Conservation (phyloP, 2,888 invertebrate species). For the Cephus nigrinus region DNA sequence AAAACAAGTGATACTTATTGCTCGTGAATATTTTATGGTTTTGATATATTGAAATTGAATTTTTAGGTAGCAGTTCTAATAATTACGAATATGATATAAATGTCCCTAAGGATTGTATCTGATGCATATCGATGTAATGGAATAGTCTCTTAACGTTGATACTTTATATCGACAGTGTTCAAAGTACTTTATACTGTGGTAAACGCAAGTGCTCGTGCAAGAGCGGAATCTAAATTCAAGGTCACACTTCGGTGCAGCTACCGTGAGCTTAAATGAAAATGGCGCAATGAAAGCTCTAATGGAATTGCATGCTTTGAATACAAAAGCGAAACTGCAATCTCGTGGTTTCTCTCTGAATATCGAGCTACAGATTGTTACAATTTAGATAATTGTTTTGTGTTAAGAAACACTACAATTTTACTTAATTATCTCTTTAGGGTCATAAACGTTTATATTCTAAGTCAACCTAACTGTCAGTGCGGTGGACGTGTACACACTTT, state of each 20-base stretch:
- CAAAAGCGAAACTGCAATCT: not conserved
- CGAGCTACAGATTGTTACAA: not conserved
- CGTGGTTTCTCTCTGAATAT: not conserved
- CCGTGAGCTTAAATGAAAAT: not conserved
- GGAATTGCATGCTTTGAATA: not conserved
- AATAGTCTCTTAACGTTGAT: too few relatives aligned
- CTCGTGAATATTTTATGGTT: too few relatives aligned
- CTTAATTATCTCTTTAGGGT: not conserved
- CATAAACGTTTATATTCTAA: not conserved
- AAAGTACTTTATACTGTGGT: not conserved
- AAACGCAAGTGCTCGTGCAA: not conserved
- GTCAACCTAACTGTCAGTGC: too few relatives aligned
- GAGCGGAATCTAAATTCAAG: not conserved
- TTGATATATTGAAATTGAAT: too few relatives aligned
- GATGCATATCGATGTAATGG: too few relatives aligned
- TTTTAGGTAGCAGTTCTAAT: too few relatives aligned
- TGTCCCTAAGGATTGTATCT: too few relatives aligned
- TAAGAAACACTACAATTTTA: not conserved
- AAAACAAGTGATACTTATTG: too few relatives aligned
- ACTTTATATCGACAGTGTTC: not conserved
- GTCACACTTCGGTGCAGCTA: not conserved
- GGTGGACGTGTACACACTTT: too few relatives aligned
- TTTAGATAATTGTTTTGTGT: not conserved
- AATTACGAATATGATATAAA: too few relatives aligned
- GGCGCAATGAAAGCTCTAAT: not conserved